phyloP scores from a whole-genome alignment of 2,888 invertebrate genomes.

The Dicyrtomina minuta region DNA sequence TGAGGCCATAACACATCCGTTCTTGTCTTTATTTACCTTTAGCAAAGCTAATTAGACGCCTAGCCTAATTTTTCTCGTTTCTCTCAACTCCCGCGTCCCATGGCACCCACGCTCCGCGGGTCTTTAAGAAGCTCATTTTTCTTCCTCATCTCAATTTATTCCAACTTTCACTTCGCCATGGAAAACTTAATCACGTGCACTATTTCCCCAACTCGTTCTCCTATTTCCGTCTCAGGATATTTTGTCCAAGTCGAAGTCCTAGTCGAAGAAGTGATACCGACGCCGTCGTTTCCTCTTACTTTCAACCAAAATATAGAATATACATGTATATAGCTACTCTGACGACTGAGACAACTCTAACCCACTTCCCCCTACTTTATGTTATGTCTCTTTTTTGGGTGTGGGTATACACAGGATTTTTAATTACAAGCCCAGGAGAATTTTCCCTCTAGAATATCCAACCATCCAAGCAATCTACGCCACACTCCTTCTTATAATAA shows the following conservation, averaged over 20 bases:
- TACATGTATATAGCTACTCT: neutral
- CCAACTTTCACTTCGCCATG: constrained; percentile 10
- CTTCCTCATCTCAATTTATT: constrained; percentile 21
- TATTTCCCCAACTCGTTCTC: neutral
- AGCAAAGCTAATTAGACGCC: constrained; percentile 22
- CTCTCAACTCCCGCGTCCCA: constrained; percentile 2
- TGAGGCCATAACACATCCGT: constrained; percentile 17
- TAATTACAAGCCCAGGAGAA: constrained; percentile 23
- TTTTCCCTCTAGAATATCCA: constrained; percentile 8
- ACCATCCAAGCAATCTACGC: constrained; percentile 2
- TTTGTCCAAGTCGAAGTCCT: neutral
- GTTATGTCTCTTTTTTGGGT: constrained; percentile 5
- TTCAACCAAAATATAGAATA: neutral
- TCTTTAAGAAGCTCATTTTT: constrained; percentile 26
- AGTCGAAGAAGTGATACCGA: too few species aligned
- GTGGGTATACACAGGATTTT: constrained; percentile 12
- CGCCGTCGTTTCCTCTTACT: neutral
- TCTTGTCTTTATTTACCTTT: constrained; percentile 24
- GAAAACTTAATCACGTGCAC: constrained; percentile 18
- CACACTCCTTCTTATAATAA: constrained; percentile 15
- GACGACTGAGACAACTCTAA: neutral
- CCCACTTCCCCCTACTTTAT: neutral
- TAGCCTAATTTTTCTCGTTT: constrained; percentile 5
- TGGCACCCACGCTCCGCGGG: constrained; percentile 6
- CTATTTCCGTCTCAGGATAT: neutral